Evolutionary conservation across 2,113 vertebrate species (phyloP).

Genomic region (Sinocyclocheilus anophthalmus): DNA sequence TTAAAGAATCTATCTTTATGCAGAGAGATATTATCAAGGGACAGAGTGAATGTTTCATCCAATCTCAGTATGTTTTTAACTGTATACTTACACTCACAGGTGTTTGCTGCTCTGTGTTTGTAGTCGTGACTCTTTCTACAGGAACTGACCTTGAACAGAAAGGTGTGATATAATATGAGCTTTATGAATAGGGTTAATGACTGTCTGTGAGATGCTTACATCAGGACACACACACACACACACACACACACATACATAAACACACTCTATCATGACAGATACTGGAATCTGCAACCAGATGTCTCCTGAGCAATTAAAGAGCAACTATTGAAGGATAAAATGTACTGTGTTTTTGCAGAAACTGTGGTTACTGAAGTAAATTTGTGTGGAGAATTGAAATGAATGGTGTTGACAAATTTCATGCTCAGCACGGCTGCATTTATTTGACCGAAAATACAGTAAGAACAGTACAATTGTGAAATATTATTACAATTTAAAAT

Average conservation of each 20-base stretch:
- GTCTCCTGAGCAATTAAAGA: too few relatives aligned
- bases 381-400: not conserved
- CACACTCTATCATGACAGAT: not conserved
- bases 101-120: constrained; percentile 30
- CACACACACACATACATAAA: too few relatives aligned
- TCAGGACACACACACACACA: too few relatives aligned
- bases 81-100: constrained; percentile 54
- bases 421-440: not conserved
- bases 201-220: constrained; percentile 61
- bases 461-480: not conserved
- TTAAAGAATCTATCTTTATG: not conserved
- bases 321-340: too few relatives aligned
- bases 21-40: not conserved
- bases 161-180: constrained; percentile 74
- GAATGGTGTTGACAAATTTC: not conserved
- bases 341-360: not conserved
- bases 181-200: constrained; percentile 77
- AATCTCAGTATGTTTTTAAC: not conserved
- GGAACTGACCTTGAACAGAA: constrained; percentile 73
- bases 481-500: not conserved
- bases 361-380: not conserved
- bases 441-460: not conserved
- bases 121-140: constrained; percentile 68
- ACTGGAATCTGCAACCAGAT: not conserved
- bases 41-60: not conserved